Evolutionary conservation across 2,113 vertebrate species (phyloP).

Genomic region (Redunca redunca): DNA sequence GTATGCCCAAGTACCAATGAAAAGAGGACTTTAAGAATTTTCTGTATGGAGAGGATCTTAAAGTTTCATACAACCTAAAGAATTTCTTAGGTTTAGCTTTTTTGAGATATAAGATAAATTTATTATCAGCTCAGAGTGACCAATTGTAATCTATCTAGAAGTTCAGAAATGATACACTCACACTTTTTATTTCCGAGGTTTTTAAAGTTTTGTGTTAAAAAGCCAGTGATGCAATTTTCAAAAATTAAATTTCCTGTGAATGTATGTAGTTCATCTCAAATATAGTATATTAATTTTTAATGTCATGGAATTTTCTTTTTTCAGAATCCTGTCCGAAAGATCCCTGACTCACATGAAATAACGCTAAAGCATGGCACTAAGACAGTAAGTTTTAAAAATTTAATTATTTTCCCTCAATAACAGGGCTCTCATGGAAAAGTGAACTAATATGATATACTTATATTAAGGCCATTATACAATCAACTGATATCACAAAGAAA

Average conservation of each 20-base stretch:
- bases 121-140: background rate
- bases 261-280: background rate
- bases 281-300: background rate
- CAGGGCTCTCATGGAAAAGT: background rate
- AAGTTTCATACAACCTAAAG: background rate
- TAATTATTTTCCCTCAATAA: background rate
- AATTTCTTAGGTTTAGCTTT: constrained; percentile 17
- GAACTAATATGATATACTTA: background rate
- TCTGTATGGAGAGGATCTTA: background rate
- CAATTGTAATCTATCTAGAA: background rate
- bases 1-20: background rate
- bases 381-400: constrained; percentile 84
- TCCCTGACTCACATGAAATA: constrained; percentile 97
- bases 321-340: constrained; percentile 93
- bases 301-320: constrained; percentile 48
- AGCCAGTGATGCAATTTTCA: background rate
- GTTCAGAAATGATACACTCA: background rate
- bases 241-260: background rate
- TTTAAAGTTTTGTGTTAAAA: constrained; percentile 2
- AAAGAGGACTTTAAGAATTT: background rate
- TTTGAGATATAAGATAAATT: background rate
- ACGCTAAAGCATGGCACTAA: constrained; percentile 93
- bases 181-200: background rate
- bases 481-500: background rate
- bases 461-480: background rate